Base-by-base conservation (phyloP, 2,113 vertebrate genomes). In the Ptyas mucosa region DNA sequence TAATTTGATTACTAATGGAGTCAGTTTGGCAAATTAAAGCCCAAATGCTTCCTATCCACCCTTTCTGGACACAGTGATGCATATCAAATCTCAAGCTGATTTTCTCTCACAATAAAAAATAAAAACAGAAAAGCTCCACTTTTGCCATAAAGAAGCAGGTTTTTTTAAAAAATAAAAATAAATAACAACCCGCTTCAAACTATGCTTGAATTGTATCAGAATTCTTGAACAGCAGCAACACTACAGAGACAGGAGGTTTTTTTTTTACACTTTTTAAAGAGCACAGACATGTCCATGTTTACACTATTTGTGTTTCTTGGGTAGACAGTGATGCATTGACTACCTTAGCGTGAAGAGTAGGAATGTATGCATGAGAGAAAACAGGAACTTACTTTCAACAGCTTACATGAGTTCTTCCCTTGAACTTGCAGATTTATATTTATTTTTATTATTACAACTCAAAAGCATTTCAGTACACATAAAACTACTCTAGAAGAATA, bases 221-320 rank as follows among this genome's bases (percentile, higher is more conserved):
- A 81, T 81, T 81, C 34, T 43, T 81, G 87, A 91, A 94, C 58
- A 91, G 92, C 91, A 93, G 58, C 92, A 94, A 93, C 89, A 69
- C 9, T 52, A 94, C 51, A 93, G 26, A 69, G 93, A 90, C 0
- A 94, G 91, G 92, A 52, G 57, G 7, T 14, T 15, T 52, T 85
- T 15, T 52, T 85, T 90, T 90, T 90, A 92, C 58, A 0, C 89
- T 94, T 53, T 43, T 3, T 46, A 89, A 46, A 90, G 29, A 52
- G 85, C 15, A 88, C 26, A 81, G 2, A 39, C 69, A 39, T 21
- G 34, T 81, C 34, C 69, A 39, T 81, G 34, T 88, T 97, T 93
- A 90, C 90, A 81, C 14, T 9, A 29, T 0, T 85, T 5, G 85
- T 53, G 23, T 89, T 81, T 94, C 51, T 92, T 29, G 24, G 12